Conservation (phyloP, 2,113 vertebrate genomes). For the Columba livia region DNA sequence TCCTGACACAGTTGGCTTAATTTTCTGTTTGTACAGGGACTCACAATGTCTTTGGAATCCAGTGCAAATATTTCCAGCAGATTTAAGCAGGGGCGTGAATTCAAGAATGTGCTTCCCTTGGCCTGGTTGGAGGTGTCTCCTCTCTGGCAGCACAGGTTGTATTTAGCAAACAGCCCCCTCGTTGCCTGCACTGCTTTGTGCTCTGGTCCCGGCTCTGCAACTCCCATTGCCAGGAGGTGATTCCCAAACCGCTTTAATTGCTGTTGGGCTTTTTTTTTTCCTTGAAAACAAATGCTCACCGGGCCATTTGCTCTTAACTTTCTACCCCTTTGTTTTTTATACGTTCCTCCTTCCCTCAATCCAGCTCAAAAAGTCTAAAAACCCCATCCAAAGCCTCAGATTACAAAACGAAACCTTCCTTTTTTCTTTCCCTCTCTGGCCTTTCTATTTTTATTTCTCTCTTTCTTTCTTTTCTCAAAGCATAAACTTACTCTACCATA, state of each 20-base stretch:
- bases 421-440: background rate
- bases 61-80: background rate
- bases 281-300: background rate
- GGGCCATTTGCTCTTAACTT: constrained; percentile 60
- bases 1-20: background rate
- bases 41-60: constrained; percentile 8
- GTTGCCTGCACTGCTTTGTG: background rate
- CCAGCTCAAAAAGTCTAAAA: background rate
- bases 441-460: background rate
- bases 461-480: background rate
- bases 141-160: background rate
- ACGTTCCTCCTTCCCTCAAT: background rate
- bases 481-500: background rate
- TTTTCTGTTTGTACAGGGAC: background rate
- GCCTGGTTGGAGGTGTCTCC: background rate
- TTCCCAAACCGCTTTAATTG: background rate
- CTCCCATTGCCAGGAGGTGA: background rate
- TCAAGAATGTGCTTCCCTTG: background rate
- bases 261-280: background rate
- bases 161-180: background rate
- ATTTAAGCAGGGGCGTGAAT: background rate
- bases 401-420: background rate
- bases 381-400: background rate
- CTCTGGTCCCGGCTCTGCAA: background rate
- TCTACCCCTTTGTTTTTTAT: background rate